Evolutionary conservation across 1,140 invertebrate genomes (phyloP), one percentile per base, ranked within the genome.

Genomic region (Lutraria rhynchaena): DNA sequence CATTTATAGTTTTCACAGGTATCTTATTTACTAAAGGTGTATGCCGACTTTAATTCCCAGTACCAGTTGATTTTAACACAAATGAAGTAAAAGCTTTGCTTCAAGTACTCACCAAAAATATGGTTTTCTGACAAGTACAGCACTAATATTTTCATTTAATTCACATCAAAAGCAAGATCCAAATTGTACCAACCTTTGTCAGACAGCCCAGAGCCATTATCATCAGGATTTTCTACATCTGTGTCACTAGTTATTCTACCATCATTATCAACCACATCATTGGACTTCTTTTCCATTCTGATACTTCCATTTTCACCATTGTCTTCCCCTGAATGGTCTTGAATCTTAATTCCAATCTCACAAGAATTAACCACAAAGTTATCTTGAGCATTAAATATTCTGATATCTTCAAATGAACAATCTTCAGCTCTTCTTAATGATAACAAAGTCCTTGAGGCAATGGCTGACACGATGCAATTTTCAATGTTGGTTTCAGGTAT

Each of bases 361-460:
- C 77, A 82, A 1, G 77, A 71, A 19, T 82, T 84, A 5, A 84
- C 71, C 7, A 84, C 78, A 76, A 84, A 84, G 51, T 82, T 77
- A 41, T 84, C 83, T 41, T 84, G 83, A 22, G 83, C 78, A 67
- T 84, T 84, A 46, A 84, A 77, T 41, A 82, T 73, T 24, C 78
- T 44, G 29, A 81, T 35, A 58, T 82, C 77, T 27, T 76, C 70
- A 63, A 69, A 70, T 4, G 71, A 61, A 24, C 60, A 65, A 35
- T 77, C 73, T 37, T 84, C 71, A 41, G 55, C 49, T 35, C 78
- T 33, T 0, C 70, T 27, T 3, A 84, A 44, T 17, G 70, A 84
- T 5, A 84, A 29, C 22, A 74, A 71, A 35, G 63, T 71, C 7
- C 83, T 53, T 1, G 78, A 82, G 11, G 78, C 78, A 61, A 81